Base-by-base conservation (phyloP, 2,113 vertebrate genomes). In the Coptodon bakossiorum region DNA sequence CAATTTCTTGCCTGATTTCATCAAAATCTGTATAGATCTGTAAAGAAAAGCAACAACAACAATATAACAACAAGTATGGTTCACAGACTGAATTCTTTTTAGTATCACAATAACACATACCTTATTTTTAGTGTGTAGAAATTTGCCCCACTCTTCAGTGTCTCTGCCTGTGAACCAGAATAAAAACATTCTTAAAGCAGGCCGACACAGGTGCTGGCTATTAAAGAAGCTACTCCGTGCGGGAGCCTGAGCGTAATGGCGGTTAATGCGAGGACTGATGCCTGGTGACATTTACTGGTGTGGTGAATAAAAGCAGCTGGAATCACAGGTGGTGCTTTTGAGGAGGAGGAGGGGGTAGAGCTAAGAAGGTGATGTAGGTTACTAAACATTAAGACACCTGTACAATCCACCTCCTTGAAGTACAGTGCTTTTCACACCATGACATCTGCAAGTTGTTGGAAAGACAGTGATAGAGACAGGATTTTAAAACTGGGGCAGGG, bases 1-100 rank as follows among this genome's bases (percentile, higher is more conserved):
- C 98, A 90, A 99, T 99, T 97, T 99, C 99, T 96, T 99, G 98
- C 80, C 98, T 97, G 95, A 99, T 99, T 97, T 99, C 98, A 94
- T 98, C 97, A 92, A 99, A 99, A 93, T 99, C 98, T 86, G 97
- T 96, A 91, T 97, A 99, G 82, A 99, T 96, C 99, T 99, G 94
- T 48, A 13, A 68, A 68, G 31, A 0, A 57, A 54, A 78, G 2
- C 73, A 2, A 0, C 14, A 2, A 79, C 11, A 19, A 82, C 24
- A 52, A 53, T 2, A 29, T 17, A 6, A 85, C 56, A 9, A 79
- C 5, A 31, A 50, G 19, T 5, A 66, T 48, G 1, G 9, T 19
- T 6, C 19, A 6, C 11, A 7, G 1, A 14, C 45, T 17, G 1
- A 7, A 53, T 19, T 4, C 1, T 40, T 27, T 36, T 66, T 5